These are phyloP conservation scores for Notodonta dromedarius DNA, from an alignment of 2,888 invertebrate species.

Conservation along the genomic window DNA sequence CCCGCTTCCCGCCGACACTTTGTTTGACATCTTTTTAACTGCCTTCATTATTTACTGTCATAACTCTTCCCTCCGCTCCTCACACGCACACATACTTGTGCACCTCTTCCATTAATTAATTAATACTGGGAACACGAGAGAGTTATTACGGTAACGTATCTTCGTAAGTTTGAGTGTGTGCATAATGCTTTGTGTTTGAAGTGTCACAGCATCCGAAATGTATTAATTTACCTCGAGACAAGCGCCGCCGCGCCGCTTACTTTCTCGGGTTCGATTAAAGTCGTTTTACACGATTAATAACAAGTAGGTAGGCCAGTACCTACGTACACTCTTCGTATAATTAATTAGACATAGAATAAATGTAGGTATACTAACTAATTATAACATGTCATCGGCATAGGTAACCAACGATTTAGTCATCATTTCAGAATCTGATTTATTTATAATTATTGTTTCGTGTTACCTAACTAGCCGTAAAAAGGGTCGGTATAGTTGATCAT, in stretches of 20 bases:
- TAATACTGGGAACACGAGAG: constrained; percentile 27
- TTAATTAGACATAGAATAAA: too few species aligned
- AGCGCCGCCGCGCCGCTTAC: background rate
- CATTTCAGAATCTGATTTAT: too few species aligned
- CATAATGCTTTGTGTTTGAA: background rate
- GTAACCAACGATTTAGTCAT: too few species aligned
- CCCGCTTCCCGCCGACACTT: constrained; percentile 23
- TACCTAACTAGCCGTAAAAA: too few species aligned
- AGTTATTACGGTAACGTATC: constrained; percentile 23
- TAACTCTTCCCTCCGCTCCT: constrained; percentile 33
- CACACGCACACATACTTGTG: background rate
- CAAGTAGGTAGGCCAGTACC: too few species aligned
- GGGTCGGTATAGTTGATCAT: too few species aligned
- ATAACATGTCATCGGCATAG: too few species aligned
- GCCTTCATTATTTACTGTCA: constrained; percentile 54
- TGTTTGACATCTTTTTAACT: constrained; percentile 57
- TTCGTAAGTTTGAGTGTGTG: constrained; percentile 4
- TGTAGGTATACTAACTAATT: too few species aligned
- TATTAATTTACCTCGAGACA: background rate
- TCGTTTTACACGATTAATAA: background rate
- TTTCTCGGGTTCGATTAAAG: background rate
- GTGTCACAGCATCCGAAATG: background rate
- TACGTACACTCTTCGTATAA: too few species aligned
- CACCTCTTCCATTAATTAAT: constrained; percentile 27
- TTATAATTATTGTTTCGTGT: too few species aligned